A percentile compares a stretch with the other conserved stretches of the same genome.
Evolutionary conservation across 2,888 invertebrate species (phyloP).

Genomic region (Leptinotarsa rubiginosa): DNA sequence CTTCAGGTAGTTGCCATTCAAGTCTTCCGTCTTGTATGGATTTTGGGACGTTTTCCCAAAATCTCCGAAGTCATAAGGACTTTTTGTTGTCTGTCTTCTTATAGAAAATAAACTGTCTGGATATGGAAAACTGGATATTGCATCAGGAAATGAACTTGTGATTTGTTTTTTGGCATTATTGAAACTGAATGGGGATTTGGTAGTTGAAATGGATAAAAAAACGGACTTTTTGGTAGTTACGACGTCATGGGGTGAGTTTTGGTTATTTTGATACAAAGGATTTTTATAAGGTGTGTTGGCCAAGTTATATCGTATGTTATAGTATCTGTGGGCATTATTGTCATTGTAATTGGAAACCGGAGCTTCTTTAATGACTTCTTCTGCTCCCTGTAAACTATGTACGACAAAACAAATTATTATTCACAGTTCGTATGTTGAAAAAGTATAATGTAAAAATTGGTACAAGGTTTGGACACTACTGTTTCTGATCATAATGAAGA

Average conservation of each 20-base stretch:
- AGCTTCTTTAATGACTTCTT: slow-evolving; percentile 27
- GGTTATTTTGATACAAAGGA: slow-evolving; percentile 41
- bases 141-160: slow-evolving; percentile 41
- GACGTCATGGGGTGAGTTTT: slow-evolving; percentile 35
- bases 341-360: slow-evolving; percentile 52
- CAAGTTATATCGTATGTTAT: slow-evolving; percentile 38
- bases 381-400: slow-evolving; percentile 24
- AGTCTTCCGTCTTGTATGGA: slow-evolving; percentile 62
- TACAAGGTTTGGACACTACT: too few relatives aligned
- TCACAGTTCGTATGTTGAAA: background rate
- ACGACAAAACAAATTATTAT: slow-evolving; percentile 16
- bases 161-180: slow-evolving; percentile 55
- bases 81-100: slow-evolving; percentile 70
- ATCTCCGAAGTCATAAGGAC: slow-evolving; percentile 68
- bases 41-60: slow-evolving; percentile 71
- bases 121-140: slow-evolving; percentile 66
- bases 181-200: slow-evolving; percentile 61
- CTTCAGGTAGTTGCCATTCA: slow-evolving; percentile 65
- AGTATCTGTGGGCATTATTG: slow-evolving; percentile 46
- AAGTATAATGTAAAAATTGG: background rate
- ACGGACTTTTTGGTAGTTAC: slow-evolving; percentile 28
- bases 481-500: too few relatives aligned
- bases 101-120: slow-evolving; percentile 64
- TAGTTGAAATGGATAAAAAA: slow-evolving; percentile 57
- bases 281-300: slow-evolving; percentile 32